Base-by-base conservation (phyloP, 2,888 invertebrate species). In the Linnaemya tessellans region DNA sequence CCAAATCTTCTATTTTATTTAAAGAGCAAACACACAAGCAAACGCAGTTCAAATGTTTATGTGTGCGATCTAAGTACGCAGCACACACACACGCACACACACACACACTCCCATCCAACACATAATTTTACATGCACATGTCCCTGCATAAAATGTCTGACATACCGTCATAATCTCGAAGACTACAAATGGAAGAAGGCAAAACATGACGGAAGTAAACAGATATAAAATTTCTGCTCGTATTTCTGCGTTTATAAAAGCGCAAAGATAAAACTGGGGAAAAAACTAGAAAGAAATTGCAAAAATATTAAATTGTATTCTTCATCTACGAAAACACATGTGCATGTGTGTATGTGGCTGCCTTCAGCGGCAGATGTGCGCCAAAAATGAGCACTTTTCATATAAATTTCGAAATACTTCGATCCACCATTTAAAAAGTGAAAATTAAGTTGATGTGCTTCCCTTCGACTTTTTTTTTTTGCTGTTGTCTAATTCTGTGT, bases 91-190 rank as follows among this genome's bases (percentile, higher is more conserved):
- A 51, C 35, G 7, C 20, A 51, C 11, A 46, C 0, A 20, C 8
- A 71, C 15, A 41, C 18, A 56, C n/a, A n/a, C 8, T 7, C 22
- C n/a, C 15, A 67, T 15, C 0, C 49, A 54, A 22, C 18, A 30
- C 13, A 58, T 56, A 58, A 58, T 2, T 60, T 35, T n/a, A 38
- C 51, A 20, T 68, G 51, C 20, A 18, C 35, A 70, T 56, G 20
- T 41, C 56, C 15, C n/a, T 46, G 62, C 41, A 62, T 75, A 75
- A 75, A 74, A 68, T 75, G 54, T 62, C 74, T 80, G 80, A 80
- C 80, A 80, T 84, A 67, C 51, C 75, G 51, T 84, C 75, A 80
- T 80, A 84, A 80, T 80, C 64, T 75, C 46, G 60, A 75, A 80
- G 70, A 64, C 49, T 22, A 20, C 30, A 75, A 80, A 38, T 22